Evolutionary conservation across 64 coral and sea anemone species (phyloP), one percentile per base, ranked within the genome.

Genomic region (Orbicella faveolata): DNA sequence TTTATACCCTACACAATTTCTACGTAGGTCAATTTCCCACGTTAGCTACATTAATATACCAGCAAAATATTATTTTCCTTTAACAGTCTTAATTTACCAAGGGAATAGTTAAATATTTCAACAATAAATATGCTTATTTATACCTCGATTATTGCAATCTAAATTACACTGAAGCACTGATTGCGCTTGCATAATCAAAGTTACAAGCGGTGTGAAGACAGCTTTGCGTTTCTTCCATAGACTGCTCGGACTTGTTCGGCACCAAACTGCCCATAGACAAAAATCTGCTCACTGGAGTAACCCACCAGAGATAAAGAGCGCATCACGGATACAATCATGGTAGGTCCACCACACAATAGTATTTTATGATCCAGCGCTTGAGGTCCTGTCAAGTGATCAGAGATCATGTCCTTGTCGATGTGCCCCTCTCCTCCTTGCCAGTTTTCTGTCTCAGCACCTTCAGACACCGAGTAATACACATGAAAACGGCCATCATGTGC

Each of bases 331-430:
- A 78, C 80, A 34, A 83, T 80, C 89, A 90, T 90, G n/a, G 89
- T 75, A 35, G 89, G 89, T 33, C 89, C 89, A 33, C 89, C 89
- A 82, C 89, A 90, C 36, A 90, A 54, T 34, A 90, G 89, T 61
- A 90, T 83, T 57, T 90, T 90, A 61, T 90, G 88, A 6, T 78
- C 79, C 25, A 74, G 72, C 12, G 23, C 66, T 18, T 72, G 77
- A 65, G 88, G 78, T 26, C 77, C 39, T 66, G 78, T 26, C 34
- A 90, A 75, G 74, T 53, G 88, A 41, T 90, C 52, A 59, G 37
- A 36, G n/a, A 90, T 65, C 78, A 90, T 55, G 70, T 90, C 73
- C 16, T 75, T 81, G 14, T 80, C 81, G 64, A 90, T 82, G 66
- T 90, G 81, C 6, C 88, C 88, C 15, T 73, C 66, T 34, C 88